phyloP scores from a whole-genome alignment of 2,797 vertebrate genomes.

The Typhlichthys subterraneus region DNA sequence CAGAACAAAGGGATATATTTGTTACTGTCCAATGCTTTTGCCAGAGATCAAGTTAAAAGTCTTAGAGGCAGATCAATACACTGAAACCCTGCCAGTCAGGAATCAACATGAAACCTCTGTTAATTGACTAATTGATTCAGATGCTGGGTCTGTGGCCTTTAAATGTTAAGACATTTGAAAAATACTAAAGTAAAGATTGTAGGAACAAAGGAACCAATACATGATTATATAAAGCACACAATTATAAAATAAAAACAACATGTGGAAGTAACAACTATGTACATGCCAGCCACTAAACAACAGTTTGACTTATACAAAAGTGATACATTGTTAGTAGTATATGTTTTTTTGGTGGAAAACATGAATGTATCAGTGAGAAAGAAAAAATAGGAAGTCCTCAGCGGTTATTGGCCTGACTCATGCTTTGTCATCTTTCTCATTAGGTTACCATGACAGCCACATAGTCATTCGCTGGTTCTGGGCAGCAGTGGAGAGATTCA shows the following conservation, averaged over 20 bases:
- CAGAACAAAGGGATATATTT: neutral
- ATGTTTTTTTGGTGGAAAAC: neutral
- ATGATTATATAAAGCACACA: too few relatives aligned
- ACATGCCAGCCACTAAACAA: too few relatives aligned
- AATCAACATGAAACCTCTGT: slow-evolving; percentile 46
- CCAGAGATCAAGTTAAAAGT: slow-evolving; percentile 53
- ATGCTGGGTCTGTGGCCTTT: slow-evolving; percentile 33
- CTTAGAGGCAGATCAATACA: slow-evolving; percentile 38
- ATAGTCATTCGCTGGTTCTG: slow-evolving; percentile 93
- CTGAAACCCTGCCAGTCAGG: slow-evolving; percentile 49
- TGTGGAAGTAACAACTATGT: too few relatives aligned
- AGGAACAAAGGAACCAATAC: neutral
- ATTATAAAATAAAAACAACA: too few relatives aligned
- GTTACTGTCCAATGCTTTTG: slow-evolving; percentile 31
- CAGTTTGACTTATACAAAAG: too few relatives aligned
- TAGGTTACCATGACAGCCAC: slow-evolving; percentile 91
- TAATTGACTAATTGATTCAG: slow-evolving; percentile 59
- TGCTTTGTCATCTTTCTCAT: slow-evolving; percentile 6
- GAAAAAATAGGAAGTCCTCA: slow-evolving; percentile 5
- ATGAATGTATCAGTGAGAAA: neutral
- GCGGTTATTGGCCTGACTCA: slow-evolving; percentile 53
- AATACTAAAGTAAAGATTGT: neutral
- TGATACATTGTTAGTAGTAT: slow-evolving; percentile 3
- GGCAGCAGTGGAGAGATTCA: slow-evolving; percentile 90
- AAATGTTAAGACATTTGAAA: slow-evolving; percentile 23